Conservation (phyloP, 1,140 invertebrate genomes). For the Anadara kagoshimensis region DNA sequence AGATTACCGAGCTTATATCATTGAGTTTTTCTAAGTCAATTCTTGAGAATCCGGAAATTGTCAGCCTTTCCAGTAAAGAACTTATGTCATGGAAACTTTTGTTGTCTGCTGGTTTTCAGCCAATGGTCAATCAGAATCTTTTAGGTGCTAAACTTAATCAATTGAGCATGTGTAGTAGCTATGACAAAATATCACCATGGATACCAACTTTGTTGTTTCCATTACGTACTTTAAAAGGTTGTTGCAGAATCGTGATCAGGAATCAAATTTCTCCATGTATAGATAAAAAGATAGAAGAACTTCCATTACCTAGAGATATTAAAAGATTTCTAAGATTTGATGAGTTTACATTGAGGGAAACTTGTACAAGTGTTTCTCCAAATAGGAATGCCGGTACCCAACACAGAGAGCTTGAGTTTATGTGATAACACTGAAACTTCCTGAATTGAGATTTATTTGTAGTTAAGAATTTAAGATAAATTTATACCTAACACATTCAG, state of each 20-base stretch:
- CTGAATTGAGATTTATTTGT: too few species aligned
- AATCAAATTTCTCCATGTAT: slow-evolving; percentile 42
- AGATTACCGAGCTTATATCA: slow-evolving; percentile 66
- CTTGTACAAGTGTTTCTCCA: neutral
- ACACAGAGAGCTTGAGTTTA: too few species aligned
- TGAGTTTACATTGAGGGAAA: slow-evolving; percentile 47
- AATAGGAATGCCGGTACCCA: too few species aligned
- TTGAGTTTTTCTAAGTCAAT: slow-evolving; percentile 64
- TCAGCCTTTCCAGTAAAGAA: slow-evolving; percentile 60
- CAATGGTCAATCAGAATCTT: slow-evolving; percentile 43
- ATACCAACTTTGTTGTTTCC: slow-evolving; percentile 58
- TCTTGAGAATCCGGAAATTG: slow-evolving; percentile 67
- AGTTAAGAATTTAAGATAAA: too few species aligned
- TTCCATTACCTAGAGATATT: slow-evolving; percentile 54
- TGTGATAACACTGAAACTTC: too few species aligned
- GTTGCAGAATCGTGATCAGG: slow-evolving; percentile 60
- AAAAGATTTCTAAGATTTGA: slow-evolving; percentile 61
- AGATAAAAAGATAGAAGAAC: slow-evolving; percentile 52
- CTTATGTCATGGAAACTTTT: slow-evolving; percentile 63
- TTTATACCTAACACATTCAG: too few species aligned
- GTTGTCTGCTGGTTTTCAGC: slow-evolving; percentile 60
- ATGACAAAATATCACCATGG: slow-evolving; percentile 61
- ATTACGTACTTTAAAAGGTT: slow-evolving; percentile 53
- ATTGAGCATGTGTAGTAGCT: slow-evolving; percentile 64
- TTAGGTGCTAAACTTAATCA: slow-evolving; percentile 58